These are phyloP conservation scores for Lycocerus yunnanus DNA, from an alignment of 2,888 invertebrate species.

Conservation along the genomic window DNA sequence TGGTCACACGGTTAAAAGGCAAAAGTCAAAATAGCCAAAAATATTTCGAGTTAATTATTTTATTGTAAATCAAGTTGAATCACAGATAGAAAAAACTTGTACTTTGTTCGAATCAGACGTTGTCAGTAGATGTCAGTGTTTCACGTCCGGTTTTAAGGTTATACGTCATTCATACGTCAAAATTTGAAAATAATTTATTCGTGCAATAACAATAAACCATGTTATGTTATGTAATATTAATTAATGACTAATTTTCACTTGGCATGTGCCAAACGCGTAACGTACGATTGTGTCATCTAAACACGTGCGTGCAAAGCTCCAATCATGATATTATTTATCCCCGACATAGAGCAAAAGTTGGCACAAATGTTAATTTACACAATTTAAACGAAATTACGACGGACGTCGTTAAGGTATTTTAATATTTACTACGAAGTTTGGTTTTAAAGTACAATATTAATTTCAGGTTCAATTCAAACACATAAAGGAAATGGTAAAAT, in stretches of 20 bases:
- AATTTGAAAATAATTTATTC: background rate
- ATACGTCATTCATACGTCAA: background rate
- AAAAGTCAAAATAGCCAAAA: too few relatives aligned
- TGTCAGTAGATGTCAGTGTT: background rate
- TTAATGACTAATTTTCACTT: background rate
- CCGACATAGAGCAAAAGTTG: background rate
- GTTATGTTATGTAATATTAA: background rate
- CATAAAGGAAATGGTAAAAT: conserved; percentile 30
- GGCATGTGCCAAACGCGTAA: conserved; percentile 4
- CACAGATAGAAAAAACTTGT: background rate
- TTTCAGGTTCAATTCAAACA: background rate
- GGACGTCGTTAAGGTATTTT: background rate
- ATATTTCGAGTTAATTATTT: too few relatives aligned
- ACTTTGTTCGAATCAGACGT: background rate
- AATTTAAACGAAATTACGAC: background rate
- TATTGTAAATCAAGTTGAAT: background rate
- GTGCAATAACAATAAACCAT: background rate
- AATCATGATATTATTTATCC: conserved; percentile 3
- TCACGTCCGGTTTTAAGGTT: background rate
- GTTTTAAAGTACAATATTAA: background rate
- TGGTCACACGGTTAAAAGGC: too few relatives aligned
- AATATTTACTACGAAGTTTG: background rate
- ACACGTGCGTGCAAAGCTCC: background rate
- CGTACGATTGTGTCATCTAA: background rate
- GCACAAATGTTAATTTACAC: conserved; percentile 3